Percentiles rank a stretch among this genome's conserved stretches.
These are phyloP conservation scores for Molossus molossus DNA, from an alignment of 2,797 vertebrate species.

Conservation along the genomic window DNA sequence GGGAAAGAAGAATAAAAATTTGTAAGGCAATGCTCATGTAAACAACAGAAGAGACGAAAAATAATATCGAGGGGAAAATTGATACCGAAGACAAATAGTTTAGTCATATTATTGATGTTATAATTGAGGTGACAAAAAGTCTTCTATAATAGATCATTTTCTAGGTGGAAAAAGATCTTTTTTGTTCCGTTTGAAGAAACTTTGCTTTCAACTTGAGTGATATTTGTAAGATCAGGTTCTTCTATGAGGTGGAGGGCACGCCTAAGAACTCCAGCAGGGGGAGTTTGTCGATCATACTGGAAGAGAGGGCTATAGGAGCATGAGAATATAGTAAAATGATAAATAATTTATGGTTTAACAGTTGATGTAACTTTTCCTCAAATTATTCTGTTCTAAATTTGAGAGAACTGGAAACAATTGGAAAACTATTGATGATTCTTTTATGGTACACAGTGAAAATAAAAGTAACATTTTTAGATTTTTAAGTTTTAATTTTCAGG, in stretches of 20 bases:
- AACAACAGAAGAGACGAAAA: conserved; percentile 17
- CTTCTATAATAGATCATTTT: background rate
- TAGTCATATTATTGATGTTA: background rate
- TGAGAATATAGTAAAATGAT: background rate
- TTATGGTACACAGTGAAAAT: conserved; percentile 39
- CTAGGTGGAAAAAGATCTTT: background rate
- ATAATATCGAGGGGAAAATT: background rate
- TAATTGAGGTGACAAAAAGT: background rate
- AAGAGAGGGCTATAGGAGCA: background rate
- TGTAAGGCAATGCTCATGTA: background rate
- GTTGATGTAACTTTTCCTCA: background rate
- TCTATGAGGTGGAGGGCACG: background rate
- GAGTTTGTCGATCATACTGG: background rate
- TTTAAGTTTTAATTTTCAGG: conserved; percentile 3
- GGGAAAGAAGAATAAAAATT: conserved; percentile 7
- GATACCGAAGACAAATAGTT: background rate
- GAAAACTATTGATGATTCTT: conserved; percentile 33
- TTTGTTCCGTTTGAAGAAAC: conserved; percentile 6
- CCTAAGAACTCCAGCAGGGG: background rate
- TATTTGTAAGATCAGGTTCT: background rate
- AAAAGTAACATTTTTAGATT: background rate
- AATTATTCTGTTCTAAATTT: background rate
- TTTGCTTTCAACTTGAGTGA: conserved; percentile 4
- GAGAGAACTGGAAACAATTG: conserved; percentile 30
- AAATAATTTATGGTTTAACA: background rate